Conservation (phyloP, 2,797 vertebrate species). For the Loris lydekkerianus region DNA sequence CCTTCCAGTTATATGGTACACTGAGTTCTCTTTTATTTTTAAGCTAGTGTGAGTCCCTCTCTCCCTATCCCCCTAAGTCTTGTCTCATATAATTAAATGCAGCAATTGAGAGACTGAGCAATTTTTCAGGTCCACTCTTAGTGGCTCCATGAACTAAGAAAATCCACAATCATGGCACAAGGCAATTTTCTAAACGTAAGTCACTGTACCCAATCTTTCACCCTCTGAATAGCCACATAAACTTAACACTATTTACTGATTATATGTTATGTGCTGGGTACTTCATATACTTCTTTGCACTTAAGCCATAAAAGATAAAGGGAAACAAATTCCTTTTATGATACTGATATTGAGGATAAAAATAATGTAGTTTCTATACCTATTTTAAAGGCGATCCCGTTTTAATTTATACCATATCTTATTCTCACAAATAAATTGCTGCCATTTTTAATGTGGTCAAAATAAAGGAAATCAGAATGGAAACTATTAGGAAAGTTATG, state of each 20-base stretch:
- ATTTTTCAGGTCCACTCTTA: conserved; percentile 21
- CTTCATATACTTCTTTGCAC: neutral
- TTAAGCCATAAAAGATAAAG: neutral
- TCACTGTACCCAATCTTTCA: neutral
- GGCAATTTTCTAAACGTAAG: neutral
- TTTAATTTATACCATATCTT: neutral
- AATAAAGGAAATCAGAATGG: neutral
- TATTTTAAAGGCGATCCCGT: neutral
- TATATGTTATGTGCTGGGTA: neutral
- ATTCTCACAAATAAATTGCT: conserved; percentile 36
- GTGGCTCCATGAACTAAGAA: neutral
- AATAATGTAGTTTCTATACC: neutral
- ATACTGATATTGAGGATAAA: neutral
- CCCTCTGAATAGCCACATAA: neutral
- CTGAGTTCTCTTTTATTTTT: neutral
- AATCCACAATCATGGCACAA: neutral
- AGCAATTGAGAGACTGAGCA: neutral
- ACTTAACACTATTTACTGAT: neutral
- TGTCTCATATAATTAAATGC: neutral
- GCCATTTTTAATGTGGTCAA: conserved; percentile 48
- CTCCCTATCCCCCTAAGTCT: neutral
- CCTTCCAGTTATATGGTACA: neutral
- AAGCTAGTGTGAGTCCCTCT: neutral
- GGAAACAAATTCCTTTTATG: neutral
- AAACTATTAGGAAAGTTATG: conserved; percentile 15